Evolutionary conservation across 2,113 vertebrate genomes (phyloP).

Genomic region (Pogonocichla stellata): DNA sequence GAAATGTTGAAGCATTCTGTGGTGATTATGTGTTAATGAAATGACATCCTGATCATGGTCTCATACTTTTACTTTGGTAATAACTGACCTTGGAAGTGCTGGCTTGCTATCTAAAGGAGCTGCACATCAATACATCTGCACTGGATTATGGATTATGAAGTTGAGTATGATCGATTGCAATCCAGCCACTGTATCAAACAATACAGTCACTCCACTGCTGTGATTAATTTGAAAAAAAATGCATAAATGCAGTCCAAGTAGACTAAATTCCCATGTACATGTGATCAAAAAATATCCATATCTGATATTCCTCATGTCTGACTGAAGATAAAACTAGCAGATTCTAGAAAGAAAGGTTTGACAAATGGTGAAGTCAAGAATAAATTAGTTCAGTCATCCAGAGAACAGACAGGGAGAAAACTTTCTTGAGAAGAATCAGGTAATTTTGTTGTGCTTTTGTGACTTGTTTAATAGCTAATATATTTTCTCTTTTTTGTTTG

Average conservation of each 20-base stretch:
- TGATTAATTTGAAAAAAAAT: not conserved
- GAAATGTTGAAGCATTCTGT: not conserved
- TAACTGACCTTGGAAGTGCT: not conserved
- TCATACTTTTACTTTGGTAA: not conserved
- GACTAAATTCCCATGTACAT: not conserved
- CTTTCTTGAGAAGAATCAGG: not conserved
- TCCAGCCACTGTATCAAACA: not conserved
- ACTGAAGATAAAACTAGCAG: not conserved
- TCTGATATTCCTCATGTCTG: not conserved
- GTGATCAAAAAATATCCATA: not conserved
- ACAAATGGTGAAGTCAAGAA: not conserved
- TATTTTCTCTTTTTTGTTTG: not conserved
- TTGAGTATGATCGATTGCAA: not conserved
- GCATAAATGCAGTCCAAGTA: not conserved
- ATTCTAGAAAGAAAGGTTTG: not conserved
- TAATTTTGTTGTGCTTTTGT: not conserved
- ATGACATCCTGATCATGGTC: not conserved
- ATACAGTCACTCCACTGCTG: not conserved
- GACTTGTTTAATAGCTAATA: not conserved
- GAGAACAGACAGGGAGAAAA: not conserved
- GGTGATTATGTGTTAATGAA: not conserved
- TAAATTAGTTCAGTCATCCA: not conserved
- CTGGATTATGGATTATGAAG: not conserved
- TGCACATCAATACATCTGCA: not conserved
- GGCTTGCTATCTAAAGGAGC: not conserved